Base-by-base conservation (phyloP, 2,113 vertebrate genomes). In the Urocynchramus pylzowi region DNA sequence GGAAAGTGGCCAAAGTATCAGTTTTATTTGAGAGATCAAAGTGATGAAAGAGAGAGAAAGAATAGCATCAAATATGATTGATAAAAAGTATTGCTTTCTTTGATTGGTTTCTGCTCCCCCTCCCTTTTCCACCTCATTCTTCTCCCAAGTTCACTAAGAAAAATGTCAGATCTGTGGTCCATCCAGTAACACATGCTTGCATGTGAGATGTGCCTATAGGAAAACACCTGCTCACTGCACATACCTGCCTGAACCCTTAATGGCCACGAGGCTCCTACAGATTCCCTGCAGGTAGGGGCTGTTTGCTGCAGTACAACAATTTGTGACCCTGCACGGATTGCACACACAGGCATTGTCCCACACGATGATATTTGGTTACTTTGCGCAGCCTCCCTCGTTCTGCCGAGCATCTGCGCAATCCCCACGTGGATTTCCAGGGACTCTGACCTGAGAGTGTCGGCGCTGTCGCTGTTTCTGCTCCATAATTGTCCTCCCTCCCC, bases 11-110 rank as follows among this genome's bases (percentile, higher is more conserved):
- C 97, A 97, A 96, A 96, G 96, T 97, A 97, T 97, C 97, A 95
- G 96, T 96, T 97, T 97, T 97, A 97, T 97, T 95, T 90, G 96
- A 95, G 93, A 97, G 96, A 97, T 97, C 97, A 97, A 97, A 97
- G 97, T 89, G 92, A 91, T 96, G 96, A 97, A 96, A 96, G 92
- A 92, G 78, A 90, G 65, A 84, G 96, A 94, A 95, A 97, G 95
- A 97, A 97, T 92, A 95, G 87, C 93, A 97, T 97, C 95, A 93
- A 97, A 97, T 97, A 97, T 97, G 97, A 97, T 97, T 97, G 97
- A 97, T 97, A 97, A 97, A 97, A 97, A 95, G 89, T 97, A 97
- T 95, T 97, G 94, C 92, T 96, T 94, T 94, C 93, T 96, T 97
- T 95, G 89, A 88, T 95, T 97, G 93, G 95, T 94, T 97, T 97